Base-by-base conservation (phyloP, 2,797 vertebrate species). In the Rhadinocentrus ornatus region DNA sequence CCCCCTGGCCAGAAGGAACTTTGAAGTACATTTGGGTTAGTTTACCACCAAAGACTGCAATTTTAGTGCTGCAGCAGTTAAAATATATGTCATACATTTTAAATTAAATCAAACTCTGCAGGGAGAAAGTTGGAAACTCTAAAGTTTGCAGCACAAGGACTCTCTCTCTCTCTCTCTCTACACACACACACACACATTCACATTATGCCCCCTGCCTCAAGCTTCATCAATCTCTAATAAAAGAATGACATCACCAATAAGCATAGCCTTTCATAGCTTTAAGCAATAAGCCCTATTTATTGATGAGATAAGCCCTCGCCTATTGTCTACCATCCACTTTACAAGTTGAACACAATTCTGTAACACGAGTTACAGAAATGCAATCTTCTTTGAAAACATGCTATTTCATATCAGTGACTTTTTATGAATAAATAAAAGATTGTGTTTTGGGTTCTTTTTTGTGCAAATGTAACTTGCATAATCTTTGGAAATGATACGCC, bases 201-300 rank as follows among this genome's bases (percentile, higher is more conserved):
- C 85, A 92, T 80, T 83, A 83, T 81, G 74, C 76, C 82, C 80
- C 86, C 88, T 82, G 87, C 87, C 90, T 87, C 89, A 93, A 93
- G 91, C 89, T 91, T 89, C 93, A 93, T 93, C 93, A 92, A 86
- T 93, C 89, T 86, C 75, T 77, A 81, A 95, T 93, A 93, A 95
- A 94, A 87, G 91, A 92, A 90, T 95, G 95, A 96, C 94, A 95
- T 96, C 95, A 96, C 93, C 93, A 94, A 94, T 95, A 95, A 93
- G 91, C 91, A 94, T 86, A 88, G 89, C 85, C 92, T 56, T 83
- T 93, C 93, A 92, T 93, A 91, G 93, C 94, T 91, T 90, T 88
- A 90, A 95, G 95, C 94, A 95, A 93, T 92, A 94, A 93, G 93
- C 91, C 91, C 94, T 94, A 95, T 95, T 97, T 96, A 95, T 94